phyloP scores from a whole-genome alignment of 2,113 vertebrate genomes.

The Connochaetes taurinus region DNA sequence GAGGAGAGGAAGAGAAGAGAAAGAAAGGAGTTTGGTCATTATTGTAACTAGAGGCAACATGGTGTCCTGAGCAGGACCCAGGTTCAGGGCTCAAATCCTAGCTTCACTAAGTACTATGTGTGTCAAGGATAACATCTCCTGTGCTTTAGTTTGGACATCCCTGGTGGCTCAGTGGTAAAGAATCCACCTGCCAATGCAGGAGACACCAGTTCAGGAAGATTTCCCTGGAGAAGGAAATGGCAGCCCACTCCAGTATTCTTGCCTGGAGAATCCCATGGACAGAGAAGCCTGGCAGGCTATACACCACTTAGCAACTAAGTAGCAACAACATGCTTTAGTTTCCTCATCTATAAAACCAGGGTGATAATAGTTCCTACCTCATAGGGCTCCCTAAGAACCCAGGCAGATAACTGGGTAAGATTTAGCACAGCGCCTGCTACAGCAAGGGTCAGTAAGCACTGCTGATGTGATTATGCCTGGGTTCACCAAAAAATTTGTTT shows the following conservation, averaged over 20 bases:
- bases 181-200: neutral
- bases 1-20: neutral
- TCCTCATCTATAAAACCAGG: neutral
- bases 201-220: neutral
- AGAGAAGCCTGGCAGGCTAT: neutral
- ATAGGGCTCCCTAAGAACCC: neutral
- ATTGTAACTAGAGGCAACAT: neutral
- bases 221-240: neutral
- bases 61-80: fast-evolving
- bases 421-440: fast-evolving
- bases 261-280: neutral
- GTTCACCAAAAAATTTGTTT: neutral
- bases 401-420: neutral
- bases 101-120: neutral
- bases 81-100: neutral
- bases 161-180: neutral
- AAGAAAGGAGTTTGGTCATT: neutral
- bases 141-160: neutral
- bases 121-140: neutral
- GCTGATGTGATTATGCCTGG: neutral
- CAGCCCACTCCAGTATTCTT: neutral
- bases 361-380: neutral
- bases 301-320: neutral
- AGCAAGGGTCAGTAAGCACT: neutral
- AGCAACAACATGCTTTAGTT: neutral